Conservation (phyloP, 2,797 vertebrate species). For the Gila robusta region DNA sequence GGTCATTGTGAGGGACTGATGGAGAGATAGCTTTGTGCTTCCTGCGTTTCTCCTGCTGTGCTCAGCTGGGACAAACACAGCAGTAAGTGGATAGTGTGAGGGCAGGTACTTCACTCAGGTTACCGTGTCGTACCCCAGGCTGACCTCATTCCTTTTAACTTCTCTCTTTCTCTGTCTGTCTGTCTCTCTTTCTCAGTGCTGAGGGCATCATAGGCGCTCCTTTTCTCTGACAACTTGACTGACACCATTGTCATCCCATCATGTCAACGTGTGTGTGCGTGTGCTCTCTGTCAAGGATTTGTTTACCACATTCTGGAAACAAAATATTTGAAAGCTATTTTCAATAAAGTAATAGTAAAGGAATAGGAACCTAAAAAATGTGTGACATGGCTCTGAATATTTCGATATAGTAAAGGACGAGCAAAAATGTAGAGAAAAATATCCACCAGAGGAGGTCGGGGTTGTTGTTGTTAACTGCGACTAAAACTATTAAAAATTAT, state of each 20-base stretch:
- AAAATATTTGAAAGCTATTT: slow-evolving; percentile 10
- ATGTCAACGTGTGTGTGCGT: slow-evolving; percentile 47
- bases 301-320: slow-evolving; percentile 17
- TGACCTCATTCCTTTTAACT: slow-evolving; percentile 47
- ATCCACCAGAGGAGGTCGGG: neutral
- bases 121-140: slow-evolving; percentile 46
- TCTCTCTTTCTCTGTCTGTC: slow-evolving; percentile 42
- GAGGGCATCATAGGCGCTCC: slow-evolving; percentile 18
- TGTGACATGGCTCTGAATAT: neutral
- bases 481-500: neutral
- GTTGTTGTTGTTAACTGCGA: neutral
- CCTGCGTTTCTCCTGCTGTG: slow-evolving; percentile 40
- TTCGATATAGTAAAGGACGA: neutral
- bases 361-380: neutral
- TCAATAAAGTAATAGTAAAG: neutral
- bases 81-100: slow-evolving; percentile 55
- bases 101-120: slow-evolving; percentile 47
- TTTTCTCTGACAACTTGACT: slow-evolving; percentile 40
- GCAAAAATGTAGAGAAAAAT: neutral
- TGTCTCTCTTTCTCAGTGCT: slow-evolving; percentile 13
- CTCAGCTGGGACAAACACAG: slow-evolving; percentile 55
- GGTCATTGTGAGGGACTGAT: slow-evolving; percentile 39
- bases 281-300: slow-evolving; percentile 15
- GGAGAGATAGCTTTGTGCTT: slow-evolving; percentile 42
- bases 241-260: slow-evolving; percentile 54